Evolutionary conservation across 2,888 invertebrate species (phyloP).

Genomic region (Limenitis camilla): DNA sequence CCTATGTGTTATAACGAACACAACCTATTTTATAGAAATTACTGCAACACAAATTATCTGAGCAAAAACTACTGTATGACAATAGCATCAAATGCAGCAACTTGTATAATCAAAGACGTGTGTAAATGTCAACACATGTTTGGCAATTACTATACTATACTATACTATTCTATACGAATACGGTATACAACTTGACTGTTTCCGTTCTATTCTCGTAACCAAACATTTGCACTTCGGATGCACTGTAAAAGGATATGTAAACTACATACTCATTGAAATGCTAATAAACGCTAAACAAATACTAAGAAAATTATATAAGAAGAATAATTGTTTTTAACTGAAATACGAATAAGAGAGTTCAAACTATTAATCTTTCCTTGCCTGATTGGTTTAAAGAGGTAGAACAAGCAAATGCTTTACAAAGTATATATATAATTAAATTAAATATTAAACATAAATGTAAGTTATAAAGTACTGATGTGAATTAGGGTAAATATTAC

Average conservation of each 20-base stretch:
- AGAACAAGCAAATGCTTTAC: too few relatives aligned
- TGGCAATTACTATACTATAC: not conserved
- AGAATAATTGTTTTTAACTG: not conserved
- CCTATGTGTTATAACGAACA: too few relatives aligned
- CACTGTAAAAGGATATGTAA: conserved; percentile 17
- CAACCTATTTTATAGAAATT: too few relatives aligned
- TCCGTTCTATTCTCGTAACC: conserved; percentile 49
- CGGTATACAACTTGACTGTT: conserved; percentile 31
- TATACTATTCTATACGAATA: conserved; percentile 22
- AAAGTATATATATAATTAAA: too few relatives aligned
- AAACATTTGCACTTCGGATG: conserved; percentile 37
- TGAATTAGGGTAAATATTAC: too few relatives aligned
- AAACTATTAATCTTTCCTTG: too few relatives aligned
- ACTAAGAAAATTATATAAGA: not conserved
- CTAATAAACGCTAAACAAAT: not conserved
- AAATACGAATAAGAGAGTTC: too few relatives aligned
- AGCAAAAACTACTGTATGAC: not conserved
- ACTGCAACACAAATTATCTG: too few relatives aligned
- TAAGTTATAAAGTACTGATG: too few relatives aligned
- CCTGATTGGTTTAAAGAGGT: too few relatives aligned
- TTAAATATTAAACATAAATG: too few relatives aligned
- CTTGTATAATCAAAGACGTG: conserved; percentile 5
- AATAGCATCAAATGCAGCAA: conserved; percentile 10
- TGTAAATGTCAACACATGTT: not conserved
- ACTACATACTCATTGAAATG: conserved; percentile 3